Evolutionary conservation across 2,113 vertebrate genomes (phyloP).

Genomic region (Electrona antarctica): DNA sequence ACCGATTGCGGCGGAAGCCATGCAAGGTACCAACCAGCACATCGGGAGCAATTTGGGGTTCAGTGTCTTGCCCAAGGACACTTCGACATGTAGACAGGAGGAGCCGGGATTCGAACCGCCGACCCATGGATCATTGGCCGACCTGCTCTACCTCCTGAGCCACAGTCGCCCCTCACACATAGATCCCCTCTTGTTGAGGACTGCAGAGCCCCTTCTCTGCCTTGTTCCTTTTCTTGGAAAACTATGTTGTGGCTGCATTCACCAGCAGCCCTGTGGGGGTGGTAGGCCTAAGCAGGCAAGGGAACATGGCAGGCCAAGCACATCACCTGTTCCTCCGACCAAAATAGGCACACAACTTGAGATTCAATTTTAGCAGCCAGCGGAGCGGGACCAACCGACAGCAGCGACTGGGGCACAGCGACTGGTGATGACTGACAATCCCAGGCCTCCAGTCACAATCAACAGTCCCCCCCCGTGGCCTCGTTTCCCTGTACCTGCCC

Average conservation of each 20-base stretch:
- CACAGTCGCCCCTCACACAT: constrained; percentile 58
- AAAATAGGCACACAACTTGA: constrained; percentile 79
- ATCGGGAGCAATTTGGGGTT: no score
- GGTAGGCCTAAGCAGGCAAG: constrained; percentile 57
- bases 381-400: constrained; percentile 30
- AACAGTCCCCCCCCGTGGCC: constrained; percentile 46
- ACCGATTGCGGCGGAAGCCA: no score
- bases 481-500: constrained; percentile 66
- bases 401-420: constrained; percentile 57
- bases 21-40: no score
- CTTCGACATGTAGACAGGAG: no score
- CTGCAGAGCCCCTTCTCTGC: constrained; percentile 10
- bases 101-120: no score
- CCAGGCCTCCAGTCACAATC: constrained; percentile 29
- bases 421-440: constrained; percentile 69
- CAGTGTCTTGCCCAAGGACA: no score
- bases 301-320: constrained; percentile 54
- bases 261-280: constrained; percentile 60
- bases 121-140: no score
- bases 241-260: constrained; percentile 64
- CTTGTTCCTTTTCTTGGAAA: constrained; percentile 66
- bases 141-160: no score
- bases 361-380: constrained; percentile 78
- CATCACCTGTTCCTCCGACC: constrained; percentile 76
- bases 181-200: constrained; percentile 27